phyloP scores from a whole-genome alignment of 2,797 vertebrate species.

The Sebastes itinus region DNA sequence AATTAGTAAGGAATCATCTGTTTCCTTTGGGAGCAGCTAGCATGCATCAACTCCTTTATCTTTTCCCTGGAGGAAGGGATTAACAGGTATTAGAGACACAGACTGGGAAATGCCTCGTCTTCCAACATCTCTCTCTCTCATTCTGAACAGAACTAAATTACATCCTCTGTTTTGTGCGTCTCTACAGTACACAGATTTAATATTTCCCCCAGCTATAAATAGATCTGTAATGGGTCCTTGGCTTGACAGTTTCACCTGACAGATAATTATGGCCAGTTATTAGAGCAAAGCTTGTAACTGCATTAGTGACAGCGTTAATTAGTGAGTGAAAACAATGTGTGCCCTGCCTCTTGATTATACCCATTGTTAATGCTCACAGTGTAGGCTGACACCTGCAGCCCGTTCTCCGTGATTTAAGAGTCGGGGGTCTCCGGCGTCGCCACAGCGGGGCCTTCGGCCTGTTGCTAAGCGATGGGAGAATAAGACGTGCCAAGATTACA shows the following conservation, averaged over 20 bases:
- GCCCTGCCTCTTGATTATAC: slow-evolving; percentile 46
- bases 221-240: neutral
- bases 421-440: slow-evolving; percentile 36
- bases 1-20: slow-evolving; percentile 58
- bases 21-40: slow-evolving; percentile 48
- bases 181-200: slow-evolving; percentile 1
- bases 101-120: slow-evolving; percentile 41
- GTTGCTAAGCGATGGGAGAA: slow-evolving; percentile 71
- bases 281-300: slow-evolving; percentile 35
- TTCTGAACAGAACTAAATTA: neutral
- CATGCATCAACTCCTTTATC: slow-evolving; percentile 46
- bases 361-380: slow-evolving; percentile 44
- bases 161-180: slow-evolving; percentile 8
- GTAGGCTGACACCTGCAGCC: slow-evolving; percentile 57
- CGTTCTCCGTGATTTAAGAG: slow-evolving; percentile 48
- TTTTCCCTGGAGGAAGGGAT: slow-evolving; percentile 51
- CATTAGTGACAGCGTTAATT: slow-evolving; percentile 54
- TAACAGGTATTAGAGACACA: slow-evolving; percentile 59
- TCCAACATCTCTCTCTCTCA: neutral
- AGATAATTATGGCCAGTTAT: slow-evolving; percentile 51
- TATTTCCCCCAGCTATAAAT: slow-evolving; percentile 27
- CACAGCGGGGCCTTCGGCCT: slow-evolving; percentile 36
- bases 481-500: slow-evolving; percentile 55
- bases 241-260: slow-evolving; percentile 42
- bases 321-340: slow-evolving; percentile 58